Base-by-base conservation (phyloP, 64 coral and sea anemone genomes). In the Dendronephthya gigantea region DNA sequence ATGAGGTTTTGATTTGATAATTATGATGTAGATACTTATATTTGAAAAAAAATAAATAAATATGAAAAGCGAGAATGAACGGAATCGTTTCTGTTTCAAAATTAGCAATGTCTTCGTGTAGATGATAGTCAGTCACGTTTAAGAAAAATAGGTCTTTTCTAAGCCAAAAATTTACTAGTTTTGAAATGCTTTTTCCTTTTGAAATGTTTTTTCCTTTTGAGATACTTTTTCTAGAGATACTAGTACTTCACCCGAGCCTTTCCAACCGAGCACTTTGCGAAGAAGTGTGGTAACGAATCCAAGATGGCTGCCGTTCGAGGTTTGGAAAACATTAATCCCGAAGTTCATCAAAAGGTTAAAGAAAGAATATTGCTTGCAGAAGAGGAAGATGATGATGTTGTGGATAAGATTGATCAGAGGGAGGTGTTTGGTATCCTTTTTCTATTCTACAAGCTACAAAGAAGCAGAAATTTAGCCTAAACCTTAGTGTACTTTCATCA, bases 381-480 rank as follows among this genome's bases (percentile, higher is more conserved):
- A 14, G 94, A 97, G 85, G 82, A 93, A 56, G 89, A 97, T 82
- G 94, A 97, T 32, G 52, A 83, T 84, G 74, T 91, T 49, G 86
- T 89, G 2, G 94, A 97, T 82, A 93, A 91, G 49, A 97, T 97
- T 45, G 94, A 97, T 76, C 86, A 90, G 79, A 83, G 94, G 58
- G 94, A 97, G 87, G 92, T 97, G 47, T 97, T 97, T 87, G 94
- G 90, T 97, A 97, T 97, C 91, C 94, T 97, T 97, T 89, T 62
- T 15, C 17, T 1, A n/a, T 19, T 7, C 19, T 23, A 0, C 19
- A 7, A 62, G 4, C 5, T 17, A 5, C 0, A 13, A 27, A 12
- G 19, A n/a, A 62, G 55, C 6, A 62, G 55, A 62, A 62, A 27
- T 62, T 62, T 2, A 7, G 19, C 25, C 55, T 62, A 9, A 58